phyloP scores from a whole-genome alignment of 2,113 vertebrate genomes.

The Zeus faber region DNA sequence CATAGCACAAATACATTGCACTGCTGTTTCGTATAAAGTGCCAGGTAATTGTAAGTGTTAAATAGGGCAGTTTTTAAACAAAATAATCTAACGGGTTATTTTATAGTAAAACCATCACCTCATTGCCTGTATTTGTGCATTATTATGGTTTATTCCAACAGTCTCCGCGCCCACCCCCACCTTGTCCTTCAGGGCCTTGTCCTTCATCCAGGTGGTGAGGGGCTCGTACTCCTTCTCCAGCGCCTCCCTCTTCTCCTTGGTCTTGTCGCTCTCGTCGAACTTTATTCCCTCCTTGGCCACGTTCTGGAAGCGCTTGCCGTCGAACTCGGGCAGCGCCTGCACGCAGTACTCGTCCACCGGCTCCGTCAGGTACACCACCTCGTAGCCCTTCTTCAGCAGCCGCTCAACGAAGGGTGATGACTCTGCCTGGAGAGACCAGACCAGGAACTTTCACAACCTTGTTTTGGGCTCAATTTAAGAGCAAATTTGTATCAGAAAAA shows the following conservation, averaged over 20 bases:
- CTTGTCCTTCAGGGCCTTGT: conserved; percentile 92
- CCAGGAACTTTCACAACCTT: too few relatives aligned
- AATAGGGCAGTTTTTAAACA: too few relatives aligned
- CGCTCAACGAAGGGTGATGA: conserved; percentile 95
- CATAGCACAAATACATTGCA: too few relatives aligned
- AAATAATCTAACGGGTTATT: too few relatives aligned
- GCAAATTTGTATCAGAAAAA: too few relatives aligned
- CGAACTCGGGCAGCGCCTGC: conserved; percentile 95
- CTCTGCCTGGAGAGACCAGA: conserved; percentile 79
- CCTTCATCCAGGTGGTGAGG: conserved; percentile 95
- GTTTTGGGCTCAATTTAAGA: too few relatives aligned
- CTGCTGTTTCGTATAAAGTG: too few relatives aligned
- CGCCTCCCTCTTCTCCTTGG: conserved; percentile 88
- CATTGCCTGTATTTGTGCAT: too few relatives aligned
- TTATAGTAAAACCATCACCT: too few relatives aligned
- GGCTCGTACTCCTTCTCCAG: conserved; percentile 94
- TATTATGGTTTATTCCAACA: too few relatives aligned
- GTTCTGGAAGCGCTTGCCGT: conserved; percentile 97
- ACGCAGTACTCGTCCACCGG: conserved; percentile 98
- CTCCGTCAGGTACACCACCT: conserved; percentile 96
- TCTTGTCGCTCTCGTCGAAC: conserved; percentile 94
- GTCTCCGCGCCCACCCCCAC: conserved; percentile 60
- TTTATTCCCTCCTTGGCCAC: conserved; percentile 97
- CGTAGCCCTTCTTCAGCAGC: conserved; percentile 97
- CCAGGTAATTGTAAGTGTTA: too few relatives aligned